Evolutionary conservation across 2,888 invertebrate genomes (phyloP).

Genomic region (Unio delphinus): DNA sequence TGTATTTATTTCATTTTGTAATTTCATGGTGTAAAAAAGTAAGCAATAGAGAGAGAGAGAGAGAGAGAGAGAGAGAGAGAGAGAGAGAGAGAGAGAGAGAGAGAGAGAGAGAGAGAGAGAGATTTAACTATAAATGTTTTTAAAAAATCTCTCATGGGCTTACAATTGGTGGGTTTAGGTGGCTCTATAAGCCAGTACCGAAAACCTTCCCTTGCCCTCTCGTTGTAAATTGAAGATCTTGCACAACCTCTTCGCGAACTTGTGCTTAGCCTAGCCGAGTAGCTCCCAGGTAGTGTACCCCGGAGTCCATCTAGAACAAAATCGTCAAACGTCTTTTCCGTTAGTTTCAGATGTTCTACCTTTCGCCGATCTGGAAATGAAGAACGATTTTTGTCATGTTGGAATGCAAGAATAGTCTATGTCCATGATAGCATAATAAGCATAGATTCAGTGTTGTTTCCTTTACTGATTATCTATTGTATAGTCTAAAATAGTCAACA

Average conservation of each 20-base stretch:
- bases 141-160: slow-evolving; percentile 23
- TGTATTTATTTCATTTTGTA: too few relatives aligned
- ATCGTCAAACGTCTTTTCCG: slow-evolving; percentile 43
- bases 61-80: slow-evolving; percentile 6
- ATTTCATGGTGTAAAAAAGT: too few relatives aligned
- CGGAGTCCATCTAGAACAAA: slow-evolving; percentile 43
- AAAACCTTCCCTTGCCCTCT: slow-evolving; percentile 62
- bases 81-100: slow-evolving; percentile 8
- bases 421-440: too few relatives aligned
- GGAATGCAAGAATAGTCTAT: too few relatives aligned
- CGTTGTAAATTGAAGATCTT: slow-evolving; percentile 42
- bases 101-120: slow-evolving; percentile 9
- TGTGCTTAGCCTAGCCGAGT: slow-evolving; percentile 24
- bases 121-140: neutral
- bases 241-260: slow-evolving; percentile 35
- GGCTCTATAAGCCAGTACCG: slow-evolving; percentile 66
- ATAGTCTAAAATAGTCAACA: too few relatives aligned
- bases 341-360: slow-evolving; percentile 2
- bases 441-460: too few relatives aligned
- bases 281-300: slow-evolving; percentile 39
- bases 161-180: slow-evolving; percentile 66
- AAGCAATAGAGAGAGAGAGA: neutral
- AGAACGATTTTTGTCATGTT: too few relatives aligned
- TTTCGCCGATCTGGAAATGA: too few relatives aligned
- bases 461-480: too few relatives aligned